phyloP scores from a whole-genome alignment of 1,140 invertebrate genomes.

The Varroa destructor region DNA sequence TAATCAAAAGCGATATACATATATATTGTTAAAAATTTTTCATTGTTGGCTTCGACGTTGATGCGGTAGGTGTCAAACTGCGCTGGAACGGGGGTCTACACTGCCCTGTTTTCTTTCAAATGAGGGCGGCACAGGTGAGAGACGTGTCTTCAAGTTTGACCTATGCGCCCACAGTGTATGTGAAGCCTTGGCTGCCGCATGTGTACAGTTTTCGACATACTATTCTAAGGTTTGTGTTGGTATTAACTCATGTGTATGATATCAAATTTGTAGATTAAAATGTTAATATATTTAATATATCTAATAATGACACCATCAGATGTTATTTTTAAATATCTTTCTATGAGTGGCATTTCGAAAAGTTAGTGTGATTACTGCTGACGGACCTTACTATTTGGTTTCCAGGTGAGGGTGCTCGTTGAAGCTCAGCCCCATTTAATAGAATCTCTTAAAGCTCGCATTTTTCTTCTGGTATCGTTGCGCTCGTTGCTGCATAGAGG shows the following conservation, averaged over 20 bases:
- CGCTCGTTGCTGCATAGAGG: neutral
- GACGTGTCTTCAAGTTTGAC: neutral
- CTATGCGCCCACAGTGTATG: neutral
- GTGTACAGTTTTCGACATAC: conserved; percentile 9
- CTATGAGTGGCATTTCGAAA: neutral
- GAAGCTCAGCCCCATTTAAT: conserved; percentile 7
- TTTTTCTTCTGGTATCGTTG: neutral
- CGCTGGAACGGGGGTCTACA: neutral
- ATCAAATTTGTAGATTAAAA: too few relatives aligned
- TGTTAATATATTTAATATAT: neutral
- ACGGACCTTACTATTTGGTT: neutral
- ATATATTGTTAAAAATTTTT: neutral
- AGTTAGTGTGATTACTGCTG: neutral
- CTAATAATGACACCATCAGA: neutral
- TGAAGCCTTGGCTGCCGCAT: neutral
- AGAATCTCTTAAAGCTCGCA: neutral
- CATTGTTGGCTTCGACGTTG: neutral
- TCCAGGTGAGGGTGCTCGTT: conserved; percentile 13
- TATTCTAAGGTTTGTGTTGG: neutral
- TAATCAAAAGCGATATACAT: neutral
- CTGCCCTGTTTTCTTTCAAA: neutral
- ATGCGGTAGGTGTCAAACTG: neutral
- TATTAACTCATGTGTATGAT: too few relatives aligned
- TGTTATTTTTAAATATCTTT: neutral
- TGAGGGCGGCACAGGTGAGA: neutral